A percentile compares a stretch with the other conserved stretches of the same genome.
Conservation (phyloP, 2,888 invertebrate genomes). For the Sussaba pulchella region DNA sequence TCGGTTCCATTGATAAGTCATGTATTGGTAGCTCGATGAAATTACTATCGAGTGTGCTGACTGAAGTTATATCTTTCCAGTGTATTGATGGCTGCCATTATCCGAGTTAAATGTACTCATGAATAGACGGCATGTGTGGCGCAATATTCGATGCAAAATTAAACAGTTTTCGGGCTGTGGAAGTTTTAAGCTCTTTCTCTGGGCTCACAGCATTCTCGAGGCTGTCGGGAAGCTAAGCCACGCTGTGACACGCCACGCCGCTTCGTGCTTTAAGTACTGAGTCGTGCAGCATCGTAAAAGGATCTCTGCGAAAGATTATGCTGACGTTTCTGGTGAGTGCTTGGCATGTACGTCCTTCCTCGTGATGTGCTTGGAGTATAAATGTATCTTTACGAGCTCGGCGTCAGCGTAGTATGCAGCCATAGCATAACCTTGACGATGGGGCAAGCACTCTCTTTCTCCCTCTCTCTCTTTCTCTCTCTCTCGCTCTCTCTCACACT, state of each 20-base stretch:
- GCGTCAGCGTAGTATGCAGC: constrained; percentile 65
- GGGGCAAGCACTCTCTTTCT: constrained; percentile 25
- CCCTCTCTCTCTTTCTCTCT: constrained; percentile 27
- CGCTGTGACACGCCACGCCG: constrained; percentile 54
- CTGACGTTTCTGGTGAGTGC: constrained; percentile 69
- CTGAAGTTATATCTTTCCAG: background rate
- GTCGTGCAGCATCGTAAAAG: constrained; percentile 71
- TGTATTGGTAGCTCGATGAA: background rate
- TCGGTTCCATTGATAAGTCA: too few relatives aligned
- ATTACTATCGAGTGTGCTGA: background rate
- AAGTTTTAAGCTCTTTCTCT: constrained; percentile 39
- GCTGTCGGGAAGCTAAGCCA: constrained; percentile 13
- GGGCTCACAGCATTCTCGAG: constrained; percentile 9
- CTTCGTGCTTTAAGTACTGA: constrained; percentile 70
- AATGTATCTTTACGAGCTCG: constrained; percentile 74
- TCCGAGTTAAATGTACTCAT: background rate
- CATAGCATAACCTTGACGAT: constrained; percentile 59
- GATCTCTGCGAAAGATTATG: constrained; percentile 73
- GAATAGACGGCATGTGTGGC: background rate
- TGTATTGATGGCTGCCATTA: background rate
- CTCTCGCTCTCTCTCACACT: constrained; percentile 36
- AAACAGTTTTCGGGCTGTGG: constrained; percentile 34
- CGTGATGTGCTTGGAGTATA: constrained; percentile 70
- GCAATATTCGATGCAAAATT: constrained; percentile 37
- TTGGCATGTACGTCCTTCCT: constrained; percentile 68